Evolutionary conservation across 2,113 vertebrate species (phyloP), one percentile per base, ranked within the genome.

Genomic region (Corynorhinus townsendii): DNA sequence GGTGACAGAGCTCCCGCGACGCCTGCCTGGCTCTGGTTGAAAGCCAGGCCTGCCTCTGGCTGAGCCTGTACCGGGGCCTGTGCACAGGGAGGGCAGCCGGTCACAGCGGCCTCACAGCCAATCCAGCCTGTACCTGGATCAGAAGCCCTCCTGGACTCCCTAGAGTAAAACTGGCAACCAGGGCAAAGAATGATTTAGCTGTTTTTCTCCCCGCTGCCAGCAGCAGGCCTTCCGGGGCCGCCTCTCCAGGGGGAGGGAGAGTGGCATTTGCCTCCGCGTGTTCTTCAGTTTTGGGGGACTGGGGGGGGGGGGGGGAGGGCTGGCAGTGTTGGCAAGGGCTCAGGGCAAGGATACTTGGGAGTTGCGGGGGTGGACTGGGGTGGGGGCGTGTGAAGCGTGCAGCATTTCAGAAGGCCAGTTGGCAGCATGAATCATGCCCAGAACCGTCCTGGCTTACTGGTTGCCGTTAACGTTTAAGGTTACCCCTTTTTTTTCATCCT

Each of bases 341-440:
- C 11, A 35, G 30, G 33, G 80, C 7, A 16, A 49, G 81, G 80
- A 24, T 24, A 24, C 69, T 54, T 56, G 64, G 77, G 47, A 3
- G 9, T 38, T 54, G 76, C 69, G 0, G 1, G 14, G 33, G 54
- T 0, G 1, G 14, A 22, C n/a, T 0, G 1, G 12, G 28, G 47
- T 0, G 1, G 10, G 33, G 54, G 72, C 14, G 15, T n/a, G 1
- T 33, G 17, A 87, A 66, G 22, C 22, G 6, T 4, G 14, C 5
- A 22, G 33, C 24, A 40, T 68, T 95, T 56, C 62, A 49, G 52
- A 28, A 56, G 62, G 24, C 7, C 9, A 5, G n/a, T 11, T 28
- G 35, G 30, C 17, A 22, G 15, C 28, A 11, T 10, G 8, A 33
- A 33, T 69, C 7, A 22, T 15, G n/a, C 72, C 38, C 33, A 24